Conservation (phyloP, 2,113 vertebrate species). For the Ciconia maguari region DNA sequence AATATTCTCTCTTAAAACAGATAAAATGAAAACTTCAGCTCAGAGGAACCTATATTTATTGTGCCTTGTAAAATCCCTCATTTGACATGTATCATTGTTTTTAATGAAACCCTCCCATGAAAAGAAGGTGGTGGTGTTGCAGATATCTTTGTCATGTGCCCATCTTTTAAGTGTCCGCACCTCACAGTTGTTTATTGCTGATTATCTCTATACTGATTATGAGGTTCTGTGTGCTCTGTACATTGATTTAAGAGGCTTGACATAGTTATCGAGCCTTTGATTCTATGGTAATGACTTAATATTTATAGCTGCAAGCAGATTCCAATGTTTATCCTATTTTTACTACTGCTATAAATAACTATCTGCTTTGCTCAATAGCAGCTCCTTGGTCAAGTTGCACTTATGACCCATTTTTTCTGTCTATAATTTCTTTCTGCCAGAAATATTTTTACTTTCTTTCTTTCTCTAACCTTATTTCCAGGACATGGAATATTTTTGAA, state of each 20-base stretch:
- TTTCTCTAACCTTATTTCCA: not conserved
- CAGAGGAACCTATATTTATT: not conserved
- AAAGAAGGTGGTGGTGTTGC: not conserved
- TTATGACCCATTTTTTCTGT: not conserved
- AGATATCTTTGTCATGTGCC: not conserved
- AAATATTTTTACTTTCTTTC: not conserved
- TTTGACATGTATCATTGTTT: not conserved
- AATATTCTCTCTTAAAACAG: not conserved
- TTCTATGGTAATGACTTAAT: not conserved
- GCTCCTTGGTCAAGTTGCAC: not conserved
- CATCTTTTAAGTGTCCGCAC: not conserved
- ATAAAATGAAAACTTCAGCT: not conserved
- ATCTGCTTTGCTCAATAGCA: not conserved
- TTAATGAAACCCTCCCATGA: not conserved
- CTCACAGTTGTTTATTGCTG: not conserved
- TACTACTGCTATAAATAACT: not conserved
- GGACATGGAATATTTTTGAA: not conserved
- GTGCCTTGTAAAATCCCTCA: not conserved
- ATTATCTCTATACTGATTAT: not conserved
- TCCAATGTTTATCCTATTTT: constrained; percentile 19
- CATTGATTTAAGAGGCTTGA: not conserved
- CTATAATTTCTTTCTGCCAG: not conserved
- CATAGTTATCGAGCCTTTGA: not conserved
- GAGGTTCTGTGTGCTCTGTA: not conserved
- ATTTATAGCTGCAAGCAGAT: constrained; percentile 22